Evolutionary conservation across 2,113 vertebrate genomes (phyloP).

Genomic region (Proteles cristata): DNA sequence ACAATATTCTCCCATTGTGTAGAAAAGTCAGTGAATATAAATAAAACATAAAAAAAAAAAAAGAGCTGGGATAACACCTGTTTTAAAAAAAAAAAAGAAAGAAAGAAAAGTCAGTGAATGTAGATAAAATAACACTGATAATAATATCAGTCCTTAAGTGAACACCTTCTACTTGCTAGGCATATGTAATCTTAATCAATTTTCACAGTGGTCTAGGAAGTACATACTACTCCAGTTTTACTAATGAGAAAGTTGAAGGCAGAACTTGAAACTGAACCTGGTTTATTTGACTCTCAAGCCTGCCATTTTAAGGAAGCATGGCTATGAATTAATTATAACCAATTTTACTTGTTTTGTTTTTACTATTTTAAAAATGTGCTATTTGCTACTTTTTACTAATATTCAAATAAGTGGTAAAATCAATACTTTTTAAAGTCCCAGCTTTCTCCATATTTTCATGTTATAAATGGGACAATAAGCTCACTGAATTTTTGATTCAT

Average conservation of each 20-base stretch:
- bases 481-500: not conserved
- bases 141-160: not conserved
- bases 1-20: not conserved
- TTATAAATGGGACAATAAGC: not conserved
- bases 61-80: too few species aligned
- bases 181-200: not conserved
- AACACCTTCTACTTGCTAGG: not conserved
- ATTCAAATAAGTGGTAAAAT: not conserved
- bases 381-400: not conserved
- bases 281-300: not conserved
- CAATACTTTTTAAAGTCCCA: not conserved
- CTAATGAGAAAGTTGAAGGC: not conserved
- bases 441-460: not conserved
- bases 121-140: not conserved
- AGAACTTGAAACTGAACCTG: not conserved
- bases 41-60: too few species aligned
- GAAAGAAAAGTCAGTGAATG: not conserved
- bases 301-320: not conserved
- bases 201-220: not conserved
- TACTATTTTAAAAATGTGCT: not conserved
- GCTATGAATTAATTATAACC: not conserved
- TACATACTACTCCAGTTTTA: not conserved
- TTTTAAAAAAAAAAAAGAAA: too few species aligned
- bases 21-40: not conserved
- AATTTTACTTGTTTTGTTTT: not conserved